A percentile compares a stretch with the other conserved stretches of the same genome.
Evolutionary conservation across 2,113 vertebrate genomes (phyloP).

Genomic region (Anser cygnoides): DNA sequence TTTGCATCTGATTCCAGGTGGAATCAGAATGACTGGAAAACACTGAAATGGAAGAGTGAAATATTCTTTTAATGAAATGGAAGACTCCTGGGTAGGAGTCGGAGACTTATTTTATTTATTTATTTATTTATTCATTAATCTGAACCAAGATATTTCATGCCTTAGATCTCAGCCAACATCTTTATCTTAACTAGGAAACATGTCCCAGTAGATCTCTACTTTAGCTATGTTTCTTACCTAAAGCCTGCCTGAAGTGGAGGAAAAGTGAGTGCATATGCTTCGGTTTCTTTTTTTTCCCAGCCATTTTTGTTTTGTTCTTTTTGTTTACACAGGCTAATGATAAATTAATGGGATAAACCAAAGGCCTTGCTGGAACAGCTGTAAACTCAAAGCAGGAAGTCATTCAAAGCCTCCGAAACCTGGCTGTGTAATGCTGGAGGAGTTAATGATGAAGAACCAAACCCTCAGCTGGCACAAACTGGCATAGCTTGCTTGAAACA

Average conservation of each 20-base stretch:
- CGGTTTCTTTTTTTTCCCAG: background rate
- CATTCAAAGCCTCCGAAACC: slow-evolving; percentile 20
- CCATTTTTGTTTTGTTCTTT: background rate
- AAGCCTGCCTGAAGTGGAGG: background rate
- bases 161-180: background rate
- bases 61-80: slow-evolving; percentile 2
- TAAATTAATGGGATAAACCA: slow-evolving; percentile 48
- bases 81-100: background rate
- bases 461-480: slow-evolving; percentile 36
- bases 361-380: slow-evolving; percentile 57
- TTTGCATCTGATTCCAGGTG: slow-evolving; percentile 5
- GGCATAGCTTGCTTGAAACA: slow-evolving; percentile 16
- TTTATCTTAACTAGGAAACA: slow-evolving; percentile 11
- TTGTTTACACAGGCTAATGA: slow-evolving; percentile 39
- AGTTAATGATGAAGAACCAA: slow-evolving; percentile 53
- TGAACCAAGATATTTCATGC: background rate
- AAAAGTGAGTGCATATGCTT: background rate
- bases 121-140: background rate
- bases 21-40: background rate
- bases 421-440: slow-evolving; percentile 39
- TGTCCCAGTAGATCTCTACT: background rate
- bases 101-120: background rate
- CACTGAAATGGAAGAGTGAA: background rate
- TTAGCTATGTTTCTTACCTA: background rate
- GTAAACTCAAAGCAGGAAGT: slow-evolving; percentile 51